Percentiles rank a stretch among this genome's conserved stretches.
phyloP scores from a whole-genome alignment of 2,888 invertebrate species.

The Deilephila porcellus region DNA sequence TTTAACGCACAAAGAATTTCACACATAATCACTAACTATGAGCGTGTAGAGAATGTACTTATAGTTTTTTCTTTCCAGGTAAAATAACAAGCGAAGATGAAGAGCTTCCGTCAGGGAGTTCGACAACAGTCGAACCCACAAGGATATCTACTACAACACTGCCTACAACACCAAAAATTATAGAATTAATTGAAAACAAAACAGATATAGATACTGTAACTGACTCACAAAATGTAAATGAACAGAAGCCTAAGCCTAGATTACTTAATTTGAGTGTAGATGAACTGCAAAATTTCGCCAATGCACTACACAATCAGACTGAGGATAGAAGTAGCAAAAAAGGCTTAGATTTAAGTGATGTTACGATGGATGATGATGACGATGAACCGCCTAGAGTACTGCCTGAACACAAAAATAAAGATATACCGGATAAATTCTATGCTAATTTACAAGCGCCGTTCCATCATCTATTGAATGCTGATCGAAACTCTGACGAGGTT shows the following conservation, averaged over 20 bases:
- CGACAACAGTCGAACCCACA: slow-evolving; percentile 36
- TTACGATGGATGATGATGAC: slow-evolving; percentile 89
- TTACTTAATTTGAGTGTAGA: slow-evolving; percentile 74
- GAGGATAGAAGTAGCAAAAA: slow-evolving; percentile 59
- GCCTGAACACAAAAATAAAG: slow-evolving; percentile 53
- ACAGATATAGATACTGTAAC: slow-evolving; percentile 41
- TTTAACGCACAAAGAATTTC: neutral
- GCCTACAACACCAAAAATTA: slow-evolving; percentile 44
- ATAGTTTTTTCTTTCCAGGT: slow-evolving; percentile 57
- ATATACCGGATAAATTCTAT: slow-evolving; percentile 74
- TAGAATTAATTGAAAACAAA: slow-evolving; percentile 46
- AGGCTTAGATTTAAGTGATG: slow-evolving; percentile 89
- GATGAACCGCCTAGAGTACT: slow-evolving; percentile 60
- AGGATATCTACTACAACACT: slow-evolving; percentile 39
- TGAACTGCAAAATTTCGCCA: slow-evolving; percentile 75
- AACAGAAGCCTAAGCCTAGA: slow-evolving; percentile 63
- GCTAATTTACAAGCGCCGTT: slow-evolving; percentile 74
- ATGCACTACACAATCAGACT: slow-evolving; percentile 72
- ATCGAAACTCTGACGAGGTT: slow-evolving; percentile 62
- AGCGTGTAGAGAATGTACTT: neutral
- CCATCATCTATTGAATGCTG: slow-evolving; percentile 63
- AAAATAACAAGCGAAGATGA: slow-evolving; percentile 72
- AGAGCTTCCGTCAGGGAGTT: slow-evolving; percentile 47
- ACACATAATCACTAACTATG: neutral
- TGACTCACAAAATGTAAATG: slow-evolving; percentile 43